A percentile compares a stretch with the other conserved stretches of the same genome.
phyloP scores from a whole-genome alignment of 1,140 invertebrate species.

The Aleiodes sp. region DNA sequence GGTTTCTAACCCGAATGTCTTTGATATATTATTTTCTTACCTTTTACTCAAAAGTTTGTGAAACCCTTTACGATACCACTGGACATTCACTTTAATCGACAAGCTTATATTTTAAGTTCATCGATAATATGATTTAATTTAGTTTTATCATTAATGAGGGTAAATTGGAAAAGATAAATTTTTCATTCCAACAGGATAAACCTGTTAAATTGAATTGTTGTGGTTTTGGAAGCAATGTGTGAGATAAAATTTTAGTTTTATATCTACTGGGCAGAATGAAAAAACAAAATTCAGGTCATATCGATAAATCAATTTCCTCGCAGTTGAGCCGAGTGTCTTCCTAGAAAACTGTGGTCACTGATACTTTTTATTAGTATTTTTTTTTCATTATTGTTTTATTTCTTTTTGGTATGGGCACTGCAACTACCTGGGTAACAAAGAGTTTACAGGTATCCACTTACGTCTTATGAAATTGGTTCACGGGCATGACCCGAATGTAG shows the following conservation, averaged over 20 bases:
- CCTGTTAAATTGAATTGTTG: background rate
- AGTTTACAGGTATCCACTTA: background rate
- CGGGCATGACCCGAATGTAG: background rate
- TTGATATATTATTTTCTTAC: slow-evolving; percentile 23
- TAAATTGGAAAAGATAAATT: background rate
- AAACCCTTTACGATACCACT: background rate
- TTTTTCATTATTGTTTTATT: background rate
- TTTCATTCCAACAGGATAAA: background rate
- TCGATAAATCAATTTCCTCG: slow-evolving; percentile 27
- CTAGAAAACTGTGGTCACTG: slow-evolving; percentile 16
- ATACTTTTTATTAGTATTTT: slow-evolving; percentile 1
- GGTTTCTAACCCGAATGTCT: slow-evolving; percentile 18
- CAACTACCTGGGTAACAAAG: background rate
- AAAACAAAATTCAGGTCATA: slow-evolving; percentile 26
- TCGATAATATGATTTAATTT: background rate
- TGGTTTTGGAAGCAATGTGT: background rate
- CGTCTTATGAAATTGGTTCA: slow-evolving; percentile 7
- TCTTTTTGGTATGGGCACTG: too few species aligned
- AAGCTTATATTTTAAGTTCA: background rate
- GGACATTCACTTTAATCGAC: background rate
- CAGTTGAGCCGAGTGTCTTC: slow-evolving; percentile 3
- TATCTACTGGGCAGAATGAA: background rate
- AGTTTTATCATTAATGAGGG: background rate
- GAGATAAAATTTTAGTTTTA: slow-evolving; percentile 12
- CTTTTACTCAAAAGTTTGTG: background rate